Base-by-base conservation (phyloP, 2,797 vertebrate genomes). In the Argentina silus region DNA sequence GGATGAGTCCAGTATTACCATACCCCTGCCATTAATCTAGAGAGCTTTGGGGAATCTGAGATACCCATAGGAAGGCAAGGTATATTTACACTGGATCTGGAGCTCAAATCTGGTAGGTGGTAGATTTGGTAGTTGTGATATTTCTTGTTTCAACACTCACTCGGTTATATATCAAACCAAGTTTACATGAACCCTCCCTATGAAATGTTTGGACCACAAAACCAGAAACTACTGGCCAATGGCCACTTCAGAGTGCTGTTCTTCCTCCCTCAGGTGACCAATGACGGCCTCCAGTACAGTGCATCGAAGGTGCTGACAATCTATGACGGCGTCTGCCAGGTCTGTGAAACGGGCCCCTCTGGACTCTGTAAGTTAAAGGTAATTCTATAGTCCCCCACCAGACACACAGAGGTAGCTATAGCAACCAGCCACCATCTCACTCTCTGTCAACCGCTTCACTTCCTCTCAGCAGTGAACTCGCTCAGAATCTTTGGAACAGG, bases 301-400 rank as follows among this genome's bases (percentile, higher is more conserved):
- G 88, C 86, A 75, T 86, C 88, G 44, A 91, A 91, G 84, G 91
- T 93, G 73, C 76, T 95, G 81, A 96, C 92, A 3, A 86, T 96
- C 75, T 94, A 92, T 7, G 90, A 95, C 0, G 87, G 91, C 0
- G 78, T 93, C 27, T 96, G 95, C 85, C 95, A 96, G 90, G 83
- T 91, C 78, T 97, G 94, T 75, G 83, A 92, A 64, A 83, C 86
- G 1, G 88, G 89, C 1, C 84, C 82, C 67, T 89, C 91, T 7
- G 89, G 91, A 90, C 91, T 94, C 84, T 95, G 93, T 90, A 94
- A 94, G 93, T 94, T 95, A 94, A 96, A 96, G 95, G 94, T 95
- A 95, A 90, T 94, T 2, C 71, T 48, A 17, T 21, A n/a, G 19
- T 23, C 17, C 51, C 17, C 51, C 83, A 85, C 11, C n/a, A 15